Percentiles rank a stretch among this genome's conserved stretches.
These are phyloP conservation scores for Linyphia triangularis DNA, from an alignment of 2,888 invertebrate genomes.

Conservation along the genomic window DNA sequence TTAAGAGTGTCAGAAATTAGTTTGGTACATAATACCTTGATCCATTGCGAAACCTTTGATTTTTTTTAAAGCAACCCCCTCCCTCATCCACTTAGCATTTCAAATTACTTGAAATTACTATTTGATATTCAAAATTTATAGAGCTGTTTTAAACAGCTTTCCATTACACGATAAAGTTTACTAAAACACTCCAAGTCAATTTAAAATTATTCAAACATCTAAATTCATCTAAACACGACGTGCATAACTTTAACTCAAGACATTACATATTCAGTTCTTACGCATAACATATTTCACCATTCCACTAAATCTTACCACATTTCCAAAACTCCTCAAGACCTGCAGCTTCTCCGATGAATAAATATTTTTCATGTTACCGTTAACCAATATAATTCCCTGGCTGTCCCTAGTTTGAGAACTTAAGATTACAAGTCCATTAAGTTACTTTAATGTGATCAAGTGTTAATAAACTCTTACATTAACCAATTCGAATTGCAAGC, in stretches of 20 bases:
- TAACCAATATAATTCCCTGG: not conserved
- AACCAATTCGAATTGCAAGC: not conserved
- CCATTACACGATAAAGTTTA: too few species aligned
- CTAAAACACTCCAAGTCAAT: too few species aligned
- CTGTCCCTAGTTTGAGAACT: conserved; percentile 9
- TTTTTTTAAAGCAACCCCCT: too few species aligned
- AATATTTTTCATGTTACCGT: conserved; percentile 10
- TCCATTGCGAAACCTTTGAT: too few species aligned
- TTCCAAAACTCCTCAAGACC: not conserved
- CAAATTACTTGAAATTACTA: too few species aligned
- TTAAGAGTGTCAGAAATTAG: too few species aligned
- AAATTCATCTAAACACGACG: not conserved
- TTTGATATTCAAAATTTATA: too few species aligned
- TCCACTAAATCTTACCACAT: not conserved
- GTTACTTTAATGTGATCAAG: not conserved
- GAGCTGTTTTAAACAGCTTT: too few species aligned
- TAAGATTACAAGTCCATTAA: conserved; percentile 33
- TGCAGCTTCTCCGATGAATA: not conserved
- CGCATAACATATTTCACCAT: not conserved
- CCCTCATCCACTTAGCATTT: too few species aligned
- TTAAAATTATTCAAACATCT: not conserved
- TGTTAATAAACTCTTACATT: conserved; percentile 15
- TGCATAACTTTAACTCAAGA: not conserved
- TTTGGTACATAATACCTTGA: too few species aligned
- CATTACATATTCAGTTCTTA: not conserved